Base-by-base conservation (phyloP, 1,140 invertebrate species). In the Eufriesea mexicana region DNA sequence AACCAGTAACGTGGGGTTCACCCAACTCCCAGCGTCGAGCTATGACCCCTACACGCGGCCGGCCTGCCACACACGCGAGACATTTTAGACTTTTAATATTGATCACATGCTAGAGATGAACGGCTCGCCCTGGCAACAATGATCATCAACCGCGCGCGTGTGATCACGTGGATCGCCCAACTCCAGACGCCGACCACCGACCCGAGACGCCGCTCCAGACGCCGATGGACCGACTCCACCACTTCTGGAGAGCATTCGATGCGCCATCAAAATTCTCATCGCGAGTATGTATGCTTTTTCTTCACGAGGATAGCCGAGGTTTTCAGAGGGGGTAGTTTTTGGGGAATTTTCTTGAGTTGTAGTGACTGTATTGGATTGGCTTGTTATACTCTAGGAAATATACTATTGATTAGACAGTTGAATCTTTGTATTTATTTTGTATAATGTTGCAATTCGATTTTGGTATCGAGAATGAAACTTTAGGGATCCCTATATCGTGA, bases 61-160 rank as follows among this genome's bases (percentile, higher is more conserved):
- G 73, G 57, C 78, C 83, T 76, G 86, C 86, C 92, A 93, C 92
- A 93, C 91, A 91, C 92, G 89, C 92, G 88, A 92, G 86, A 91
- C 92, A 89, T 91, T 94, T 94, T 92, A 93, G 91, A 93, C 91
- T 93, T 94, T 94, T 93, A 90, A 91, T 93, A 94, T 94, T 92
- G 93, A 94, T 94, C 93, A 91, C 75, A 66, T 35, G 83, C 62
- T 42, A 64, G 64, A 85, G 86, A 88, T 88, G 86, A 87, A 85
- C 78, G 73, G 57, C 62, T 66, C 62, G 70, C 47, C 77, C 70
- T 67, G 61, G 49, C 57, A 71, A 86, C 84, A 70, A 74, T 59
- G 5, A 71, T n/a, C 25, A 83, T 83, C 23, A 49, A 35, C 42
- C 35, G 25, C 71, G 45, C 23, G 35, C 20, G 42, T 23, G 7